Evolutionary conservation across 2,888 invertebrate species (phyloP), one percentile per base, ranked within the genome.

Genomic region (Tiliacea citrago): DNA sequence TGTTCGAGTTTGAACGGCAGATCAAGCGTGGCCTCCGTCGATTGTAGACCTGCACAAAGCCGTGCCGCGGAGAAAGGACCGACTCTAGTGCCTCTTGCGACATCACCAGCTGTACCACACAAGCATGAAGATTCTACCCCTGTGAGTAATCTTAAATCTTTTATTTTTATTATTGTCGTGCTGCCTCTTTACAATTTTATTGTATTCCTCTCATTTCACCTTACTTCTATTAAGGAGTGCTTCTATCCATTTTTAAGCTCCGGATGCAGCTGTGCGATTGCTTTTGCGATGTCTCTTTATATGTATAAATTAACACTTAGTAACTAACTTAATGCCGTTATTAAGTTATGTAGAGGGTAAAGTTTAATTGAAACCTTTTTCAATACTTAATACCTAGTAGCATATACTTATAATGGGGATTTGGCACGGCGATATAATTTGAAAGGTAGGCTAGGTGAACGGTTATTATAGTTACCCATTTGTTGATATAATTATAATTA

Each of bases 1-100:
- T 91, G 90, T 84, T 86, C 87, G 89, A 83, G 90, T 87, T 88
- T 77, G 90, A 89, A 88, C 90, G 91, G 84, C 95, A 96, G 93
- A 95, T 91, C 93, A 93, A 92, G 91, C 93, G 95, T 93, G 94
- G 94, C 94, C 94, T 91, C 94, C 93, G 94, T 90, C 88, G 92
- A 92, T 90, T 90, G 92, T 91, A 92, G 94, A 96, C 96, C 95
- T 95, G 92, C 92, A 91, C 91, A 88, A 86, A 91, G 88, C 90
- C 90, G 91, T 91, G 88, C 86, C 90, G 89, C 88, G 91, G 93
- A 94, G 94, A 94, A 94, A 95, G 93, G 93, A 94, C 88, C 89
- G 88, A 90, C 83, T 90, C 84, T 84, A 88, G 90, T 92, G 91
- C 90, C 87, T 89, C 89, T 91, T 91, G 91, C 92, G 86, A 92